These are phyloP conservation scores for Catostylus mosaicus DNA, from an alignment of 30 jellyfish, hydroid and myxozoan genomes.

Conservation along the genomic window DNA sequence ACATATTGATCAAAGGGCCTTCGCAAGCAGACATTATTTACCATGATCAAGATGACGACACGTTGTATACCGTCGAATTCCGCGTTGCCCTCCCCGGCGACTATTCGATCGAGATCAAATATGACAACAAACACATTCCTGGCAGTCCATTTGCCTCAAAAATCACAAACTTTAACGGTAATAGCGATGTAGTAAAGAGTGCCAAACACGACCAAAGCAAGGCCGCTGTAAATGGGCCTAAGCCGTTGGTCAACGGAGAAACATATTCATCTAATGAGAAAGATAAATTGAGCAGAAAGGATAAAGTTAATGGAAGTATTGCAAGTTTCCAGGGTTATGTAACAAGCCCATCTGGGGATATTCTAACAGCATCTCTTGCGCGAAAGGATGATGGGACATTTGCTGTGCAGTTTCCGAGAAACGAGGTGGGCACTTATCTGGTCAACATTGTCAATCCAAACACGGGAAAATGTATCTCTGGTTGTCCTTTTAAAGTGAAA, in stretches of 20 bases:
- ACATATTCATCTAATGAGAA: conserved; percentile 18
- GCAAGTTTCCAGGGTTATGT: conserved; percentile 58
- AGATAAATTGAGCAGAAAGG: not conserved
- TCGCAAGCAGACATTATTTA: conserved; percentile 90
- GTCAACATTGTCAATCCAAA: conserved; percentile 63
- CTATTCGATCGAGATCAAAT: conserved; percentile 77
- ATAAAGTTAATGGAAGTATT: conserved; percentile 10
- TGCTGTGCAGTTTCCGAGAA: conserved; percentile 78
- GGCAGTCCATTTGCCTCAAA: conserved; percentile 86
- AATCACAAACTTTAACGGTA: conserved; percentile 23
- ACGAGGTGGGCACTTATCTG: conserved; percentile 73
- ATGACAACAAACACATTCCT: conserved; percentile 79
- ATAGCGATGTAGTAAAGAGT: not conserved
- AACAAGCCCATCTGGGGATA: conserved; percentile 76
- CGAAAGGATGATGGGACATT: conserved; percentile 62
- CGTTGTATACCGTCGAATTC: conserved; percentile 75
- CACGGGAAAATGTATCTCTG: conserved; percentile 65
- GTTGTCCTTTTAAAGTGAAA: conserved; percentile 78
- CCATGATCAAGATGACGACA: conserved; percentile 87
- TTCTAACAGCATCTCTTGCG: conserved; percentile 43
- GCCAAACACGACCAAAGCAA: not conserved
- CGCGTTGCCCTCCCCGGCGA: conserved; percentile 88
- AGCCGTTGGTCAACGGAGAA: conserved; percentile 45
- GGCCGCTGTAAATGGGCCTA: conserved; percentile 19
- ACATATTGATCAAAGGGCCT: conserved; percentile 85